Evolutionary conservation across 2,888 invertebrate species (phyloP).

Genomic region (Zaprionus bogoriensis): DNA sequence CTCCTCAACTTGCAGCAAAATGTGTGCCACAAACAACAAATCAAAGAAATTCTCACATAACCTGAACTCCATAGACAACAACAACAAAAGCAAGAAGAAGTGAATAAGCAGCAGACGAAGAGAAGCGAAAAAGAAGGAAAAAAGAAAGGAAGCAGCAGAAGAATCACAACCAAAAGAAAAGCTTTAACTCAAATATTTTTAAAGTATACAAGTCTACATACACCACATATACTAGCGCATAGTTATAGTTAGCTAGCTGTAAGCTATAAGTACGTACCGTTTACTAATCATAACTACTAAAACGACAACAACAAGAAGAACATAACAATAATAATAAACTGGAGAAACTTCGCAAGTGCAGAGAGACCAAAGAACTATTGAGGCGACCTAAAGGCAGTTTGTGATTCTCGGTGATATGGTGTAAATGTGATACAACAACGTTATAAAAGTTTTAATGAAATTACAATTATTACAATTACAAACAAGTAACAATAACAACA

Average conservation of each 20-base stretch:
- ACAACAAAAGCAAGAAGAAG: slow-evolving; percentile 58
- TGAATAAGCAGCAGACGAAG: slow-evolving; percentile 29
- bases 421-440: slow-evolving; percentile 74
- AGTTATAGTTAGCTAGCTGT: slow-evolving; percentile 42
- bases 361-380: slow-evolving; percentile 54
- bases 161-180: slow-evolving; percentile 67
- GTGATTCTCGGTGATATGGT: slow-evolving; percentile 78
- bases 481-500: slow-evolving; percentile 25
- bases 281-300: slow-evolving; percentile 31
- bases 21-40: slow-evolving; percentile 73
- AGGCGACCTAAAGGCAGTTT: slow-evolving; percentile 58
- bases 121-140: slow-evolving; percentile 2
- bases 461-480: slow-evolving; percentile 28
- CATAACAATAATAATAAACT: slow-evolving; percentile 25
- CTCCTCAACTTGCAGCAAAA: slow-evolving; percentile 68
- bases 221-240: slow-evolving; percentile 39
- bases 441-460: slow-evolving; percentile 68
- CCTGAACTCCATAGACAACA: slow-evolving; percentile 71
- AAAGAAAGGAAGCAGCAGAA: slow-evolving; percentile 11
- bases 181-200: slow-evolving; percentile 78
- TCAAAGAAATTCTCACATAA: slow-evolving; percentile 70
- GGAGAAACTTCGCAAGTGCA: slow-evolving; percentile 73
- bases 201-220: slow-evolving; percentile 64
- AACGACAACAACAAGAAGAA: slow-evolving; percentile 2
- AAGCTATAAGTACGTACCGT: slow-evolving; percentile 44